Percentiles rank a stretch among this genome's conserved stretches.
Conservation (phyloP, 2,113 vertebrate species). For the Ceratotherium simum region DNA sequence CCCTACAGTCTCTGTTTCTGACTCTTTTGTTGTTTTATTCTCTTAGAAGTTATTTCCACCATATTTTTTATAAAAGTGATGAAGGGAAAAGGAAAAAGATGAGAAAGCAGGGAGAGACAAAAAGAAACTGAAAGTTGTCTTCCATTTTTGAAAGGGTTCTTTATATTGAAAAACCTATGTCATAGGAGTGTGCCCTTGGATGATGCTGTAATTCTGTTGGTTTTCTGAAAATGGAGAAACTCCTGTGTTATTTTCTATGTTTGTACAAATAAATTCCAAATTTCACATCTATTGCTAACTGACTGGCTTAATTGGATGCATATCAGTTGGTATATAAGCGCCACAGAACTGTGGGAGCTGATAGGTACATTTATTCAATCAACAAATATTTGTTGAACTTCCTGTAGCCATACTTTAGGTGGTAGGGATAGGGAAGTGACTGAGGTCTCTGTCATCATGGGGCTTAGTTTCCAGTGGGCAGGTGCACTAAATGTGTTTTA, state of each 20-base stretch:
- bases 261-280: neutral
- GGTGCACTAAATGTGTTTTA: neutral
- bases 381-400: neutral
- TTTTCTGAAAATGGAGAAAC: neutral
- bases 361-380: neutral
- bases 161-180: neutral
- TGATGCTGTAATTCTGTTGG: neutral
- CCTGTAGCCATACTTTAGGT: neutral
- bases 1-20: neutral
- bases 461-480: neutral
- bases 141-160: conserved; percentile 53
- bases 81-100: conserved; percentile 57
- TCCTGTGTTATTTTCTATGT: neutral
- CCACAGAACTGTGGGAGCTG: neutral
- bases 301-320: neutral
- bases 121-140: conserved; percentile 69
- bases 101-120: conserved; percentile 54
- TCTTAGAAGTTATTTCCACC: conserved; percentile 76
- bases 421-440: neutral
- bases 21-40: conserved; percentile 72
- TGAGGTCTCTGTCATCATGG: neutral
- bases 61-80: conserved; percentile 59
- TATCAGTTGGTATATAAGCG: neutral
- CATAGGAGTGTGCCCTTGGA: neutral
- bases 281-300: neutral